Conservation (phyloP, 2,888 invertebrate species). For the Leucophenga montana region DNA sequence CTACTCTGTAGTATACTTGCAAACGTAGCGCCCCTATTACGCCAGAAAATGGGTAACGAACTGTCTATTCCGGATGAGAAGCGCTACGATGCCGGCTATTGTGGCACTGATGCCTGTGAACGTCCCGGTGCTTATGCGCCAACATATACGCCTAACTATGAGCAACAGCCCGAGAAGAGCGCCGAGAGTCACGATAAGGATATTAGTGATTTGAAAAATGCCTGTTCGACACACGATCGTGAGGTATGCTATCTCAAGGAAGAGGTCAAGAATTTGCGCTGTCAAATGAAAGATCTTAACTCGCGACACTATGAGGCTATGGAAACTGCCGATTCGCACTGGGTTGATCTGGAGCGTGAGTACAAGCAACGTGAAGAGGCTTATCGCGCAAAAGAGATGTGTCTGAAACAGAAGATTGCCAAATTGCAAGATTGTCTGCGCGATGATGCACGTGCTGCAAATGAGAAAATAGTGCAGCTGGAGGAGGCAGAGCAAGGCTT, state of each 20-base stretch:
- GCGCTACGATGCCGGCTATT: slow-evolving; percentile 26
- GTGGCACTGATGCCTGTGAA: slow-evolving; percentile 7
- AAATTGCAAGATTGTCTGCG: slow-evolving; percentile 76
- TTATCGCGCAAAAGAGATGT: slow-evolving; percentile 72
- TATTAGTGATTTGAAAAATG: background rate
- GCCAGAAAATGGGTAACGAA: slow-evolving; percentile 50
- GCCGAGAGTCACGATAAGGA: too few species aligned
- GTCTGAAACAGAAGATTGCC: slow-evolving; percentile 76
- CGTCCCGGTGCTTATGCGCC: background rate
- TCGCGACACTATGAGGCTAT: slow-evolving; percentile 81
- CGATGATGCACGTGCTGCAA: slow-evolving; percentile 74
- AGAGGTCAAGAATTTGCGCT: slow-evolving; percentile 66
- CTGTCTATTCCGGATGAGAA: slow-evolving; percentile 33
- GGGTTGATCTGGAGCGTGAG: slow-evolving; percentile 80
- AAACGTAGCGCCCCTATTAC: background rate
- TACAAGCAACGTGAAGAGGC: slow-evolving; percentile 78
- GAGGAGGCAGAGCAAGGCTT: slow-evolving; percentile 77
- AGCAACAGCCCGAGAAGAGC: background rate
- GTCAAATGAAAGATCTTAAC: slow-evolving; percentile 76
- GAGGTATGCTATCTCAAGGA: slow-evolving; percentile 61
- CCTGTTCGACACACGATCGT: slow-evolving; percentile 31
- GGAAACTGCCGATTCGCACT: slow-evolving; percentile 82
- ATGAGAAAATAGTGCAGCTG: slow-evolving; percentile 76
- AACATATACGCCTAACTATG: slow-evolving; percentile 16
- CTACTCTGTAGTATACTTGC: slow-evolving; percentile 53